Evolutionary conservation across 2,797 vertebrate genomes (phyloP), one percentile per base, ranked within the genome.

Genomic region (Notolepis coatsorum): DNA sequence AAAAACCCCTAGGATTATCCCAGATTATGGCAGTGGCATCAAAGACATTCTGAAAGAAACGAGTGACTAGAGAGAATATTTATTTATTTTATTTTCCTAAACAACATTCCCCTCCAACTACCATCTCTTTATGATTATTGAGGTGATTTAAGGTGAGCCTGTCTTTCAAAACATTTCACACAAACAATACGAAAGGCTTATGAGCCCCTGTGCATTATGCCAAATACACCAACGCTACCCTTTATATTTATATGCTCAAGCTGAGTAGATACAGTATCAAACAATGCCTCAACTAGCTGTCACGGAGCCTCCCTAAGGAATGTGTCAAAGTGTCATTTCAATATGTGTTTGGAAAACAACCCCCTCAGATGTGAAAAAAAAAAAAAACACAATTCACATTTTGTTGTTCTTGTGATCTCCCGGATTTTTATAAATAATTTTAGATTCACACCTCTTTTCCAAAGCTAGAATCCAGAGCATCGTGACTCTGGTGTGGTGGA

Each of bases 241-340:
- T 73, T 74, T 78, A 67, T 45, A 77, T 72, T 64, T 65, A 37
- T 68, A 73, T 70, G 37, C 71, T 78, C 55, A 59, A 62, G 52
- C 59, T 57, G 13, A 33, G 50, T 37, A 58, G 68, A 79, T n/a
- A n/a, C n/a, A n/a, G n/a, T n/a, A n/a, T 80, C 73, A 84, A 82
- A 84, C 62, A 73, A 41, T 53, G 57, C 21, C 63, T 73, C 46
- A 4, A 47, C 69, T 75, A 69, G 69, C 71, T 70, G 66, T 51
- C 50, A 57, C 53, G 68, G 67, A 71, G 23, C 48, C 42, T 35
- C 54, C 5, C 41, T 33, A 27, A n/a, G n/a, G n/a, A n/a, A n/a
- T n/a, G n/a, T n/a, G n/a, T n/a, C n/a, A n/a, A n/a, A n/a, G n/a
- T n/a, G n/a, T n/a, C n/a, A n/a, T n/a, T n/a, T n/a, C n/a, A n/a